Conservation (phyloP, 2,888 invertebrate genomes). For the Gymnocheta viridis region DNA sequence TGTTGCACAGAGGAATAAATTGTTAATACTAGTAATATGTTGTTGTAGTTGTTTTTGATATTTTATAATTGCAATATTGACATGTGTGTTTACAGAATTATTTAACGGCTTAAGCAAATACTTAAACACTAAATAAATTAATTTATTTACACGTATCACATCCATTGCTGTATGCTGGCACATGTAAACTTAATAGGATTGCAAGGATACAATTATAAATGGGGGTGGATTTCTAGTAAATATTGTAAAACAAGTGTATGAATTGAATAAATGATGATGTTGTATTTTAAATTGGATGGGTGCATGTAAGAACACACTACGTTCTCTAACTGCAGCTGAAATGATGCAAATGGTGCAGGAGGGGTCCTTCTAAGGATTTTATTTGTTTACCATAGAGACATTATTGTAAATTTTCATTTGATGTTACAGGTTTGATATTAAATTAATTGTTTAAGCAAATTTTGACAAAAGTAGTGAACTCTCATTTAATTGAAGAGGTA, state of each 20-base stretch:
- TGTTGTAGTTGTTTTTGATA: conserved; percentile 14
- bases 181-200: conserved; percentile 35
- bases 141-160: conserved; percentile 55
- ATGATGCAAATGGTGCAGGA: conserved; percentile 32
- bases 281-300: conserved; percentile 26
- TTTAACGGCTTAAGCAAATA: conserved; percentile 68
- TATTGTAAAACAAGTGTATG: conserved; percentile 59
- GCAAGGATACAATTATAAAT: conserved; percentile 46
- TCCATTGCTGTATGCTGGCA: conserved; percentile 19
- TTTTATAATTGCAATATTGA: conserved; percentile 67
- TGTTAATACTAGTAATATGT: not conserved
- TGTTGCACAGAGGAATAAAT: not conserved
- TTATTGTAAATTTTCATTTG: conserved; percentile 37
- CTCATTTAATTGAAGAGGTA: conserved; percentile 19
- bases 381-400: conserved; percentile 27
- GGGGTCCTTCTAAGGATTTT: conserved; percentile 32
- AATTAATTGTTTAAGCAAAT: conserved; percentile 66
- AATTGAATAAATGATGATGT: conserved; percentile 25
- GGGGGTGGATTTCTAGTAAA: conserved; percentile 55
- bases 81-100: conserved; percentile 69
- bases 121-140: conserved; percentile 68
- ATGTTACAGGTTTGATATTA: conserved; percentile 57
- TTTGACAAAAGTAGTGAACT: conserved; percentile 37
- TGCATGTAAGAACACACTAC: not conserved
- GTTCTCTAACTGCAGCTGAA: not conserved